phyloP scores from a whole-genome alignment of 2,113 vertebrate species.

The Corvus hawaiiensis region DNA sequence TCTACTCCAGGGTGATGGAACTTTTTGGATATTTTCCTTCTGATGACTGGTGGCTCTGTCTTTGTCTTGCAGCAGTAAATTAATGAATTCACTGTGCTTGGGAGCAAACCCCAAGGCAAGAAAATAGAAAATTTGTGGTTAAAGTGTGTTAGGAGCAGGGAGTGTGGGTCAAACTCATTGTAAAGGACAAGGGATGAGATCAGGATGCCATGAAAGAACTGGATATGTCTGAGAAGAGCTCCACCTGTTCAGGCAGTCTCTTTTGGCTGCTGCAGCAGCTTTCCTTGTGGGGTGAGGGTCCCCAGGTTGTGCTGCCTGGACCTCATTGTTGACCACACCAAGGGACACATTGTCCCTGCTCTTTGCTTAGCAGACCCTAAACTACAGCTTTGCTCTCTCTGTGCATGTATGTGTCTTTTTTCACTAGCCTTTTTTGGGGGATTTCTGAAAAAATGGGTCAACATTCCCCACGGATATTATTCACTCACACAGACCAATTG shows the following conservation, averaged over 20 bases:
- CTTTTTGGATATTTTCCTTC: background rate
- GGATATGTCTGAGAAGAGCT: background rate
- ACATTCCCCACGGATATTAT: background rate
- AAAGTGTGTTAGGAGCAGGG: background rate
- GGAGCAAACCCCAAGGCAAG: background rate
- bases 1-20: background rate
- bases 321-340: background rate
- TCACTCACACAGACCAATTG: background rate
- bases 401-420: background rate
- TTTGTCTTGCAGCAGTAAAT: background rate
- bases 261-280: background rate
- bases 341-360: background rate
- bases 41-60: background rate
- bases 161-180: background rate
- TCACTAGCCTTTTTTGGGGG: background rate
- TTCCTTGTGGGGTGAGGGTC: background rate
- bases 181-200: background rate
- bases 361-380: background rate
- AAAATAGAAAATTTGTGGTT: background rate
- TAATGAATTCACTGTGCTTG: background rate
- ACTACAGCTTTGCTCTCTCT: background rate
- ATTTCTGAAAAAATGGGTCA: background rate
- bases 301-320: rapidly evolving
- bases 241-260: background rate
- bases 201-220: background rate